Base-by-base conservation (phyloP, 2,888 invertebrate genomes). In the Clusia tigrina region DNA sequence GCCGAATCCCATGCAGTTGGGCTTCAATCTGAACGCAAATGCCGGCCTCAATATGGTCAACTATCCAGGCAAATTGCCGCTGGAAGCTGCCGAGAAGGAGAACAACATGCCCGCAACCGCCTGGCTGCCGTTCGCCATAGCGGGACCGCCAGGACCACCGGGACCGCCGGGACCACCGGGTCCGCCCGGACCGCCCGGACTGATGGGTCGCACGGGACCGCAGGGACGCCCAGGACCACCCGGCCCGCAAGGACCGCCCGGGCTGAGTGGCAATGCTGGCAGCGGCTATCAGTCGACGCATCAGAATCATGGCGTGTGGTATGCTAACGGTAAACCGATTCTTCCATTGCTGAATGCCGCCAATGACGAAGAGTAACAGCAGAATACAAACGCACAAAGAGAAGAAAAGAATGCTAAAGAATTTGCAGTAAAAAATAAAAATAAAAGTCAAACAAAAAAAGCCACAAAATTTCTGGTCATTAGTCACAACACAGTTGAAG, bases 21-120 rank as follows among this genome's bases (percentile, higher is more conserved):
- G 74, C 3, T 74, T 80, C 48, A 80, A 80, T 66, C 51, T 78
- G 10, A 78, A 79, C 55, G 72, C 72, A 2, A 77, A 80, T 54
- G 32, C 73, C 1, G 76, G 71, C 0, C 10, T 76, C 1, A 71
- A 62, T 10, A 72, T 69, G 71, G 68, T 71, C 15, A 2, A 25
- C 1, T 52, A 72, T 38, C 63, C 67, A 6, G 18, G 37, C 18
- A 57, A 55, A 26, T 37, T 60, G 20, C 60, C 67, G 18, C 42
- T 20, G 0, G 58, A 62, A 2, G 38, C 58, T 0, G 23, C 67
- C 1, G 64, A 71, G 17, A 77, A 76, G 54, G 74, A 74, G 51
- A 73, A 76, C 0, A n/a, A 56, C 0, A 12, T 63, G 10, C 42
- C 6, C 6, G 6, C 32, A 32, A 46, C 69, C 1, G 55, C 66